Evolutionary conservation across 2,113 vertebrate species (phyloP).

Genomic region (Hemiprocne comata): DNA sequence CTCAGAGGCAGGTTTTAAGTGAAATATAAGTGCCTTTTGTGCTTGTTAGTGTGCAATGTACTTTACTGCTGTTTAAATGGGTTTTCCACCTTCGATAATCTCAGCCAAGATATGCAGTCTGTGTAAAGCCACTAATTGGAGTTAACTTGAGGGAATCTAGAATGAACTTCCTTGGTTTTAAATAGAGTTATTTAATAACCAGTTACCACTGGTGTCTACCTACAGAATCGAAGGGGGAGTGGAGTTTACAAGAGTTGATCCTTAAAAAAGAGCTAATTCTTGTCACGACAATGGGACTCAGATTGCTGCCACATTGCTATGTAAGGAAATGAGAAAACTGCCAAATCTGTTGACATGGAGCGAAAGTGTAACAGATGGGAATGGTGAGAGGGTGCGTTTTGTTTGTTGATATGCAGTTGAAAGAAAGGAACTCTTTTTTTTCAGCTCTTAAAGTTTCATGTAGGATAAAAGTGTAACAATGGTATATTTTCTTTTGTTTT

Average conservation of each 20-base stretch:
- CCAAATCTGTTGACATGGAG: not conserved
- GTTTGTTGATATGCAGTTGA: not conserved
- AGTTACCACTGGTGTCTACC: not conserved
- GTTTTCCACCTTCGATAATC: slow-evolving; percentile 15
- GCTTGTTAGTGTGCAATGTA: not conserved
- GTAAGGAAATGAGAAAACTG: not conserved
- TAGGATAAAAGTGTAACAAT: not conserved
- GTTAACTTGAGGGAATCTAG: not conserved
- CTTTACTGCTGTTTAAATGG: not conserved
- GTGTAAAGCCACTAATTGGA: not conserved
- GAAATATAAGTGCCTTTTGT: not conserved
- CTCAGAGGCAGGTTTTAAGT: not conserved
- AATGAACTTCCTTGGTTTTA: not conserved
- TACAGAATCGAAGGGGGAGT: not conserved
- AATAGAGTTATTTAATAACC: not conserved
- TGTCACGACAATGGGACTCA: not conserved
- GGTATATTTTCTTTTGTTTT: not conserved
- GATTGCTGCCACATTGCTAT: not conserved
- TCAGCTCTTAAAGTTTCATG: not conserved
- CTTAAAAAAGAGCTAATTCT: not conserved
- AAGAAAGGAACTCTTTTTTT: not conserved
- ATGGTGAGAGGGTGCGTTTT: not conserved
- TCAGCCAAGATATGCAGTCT: not conserved
- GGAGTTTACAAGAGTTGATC: not conserved
- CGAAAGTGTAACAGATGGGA: not conserved